Base-by-base conservation (phyloP, 1,140 invertebrate species). In the Leptinotarsa defecta region DNA sequence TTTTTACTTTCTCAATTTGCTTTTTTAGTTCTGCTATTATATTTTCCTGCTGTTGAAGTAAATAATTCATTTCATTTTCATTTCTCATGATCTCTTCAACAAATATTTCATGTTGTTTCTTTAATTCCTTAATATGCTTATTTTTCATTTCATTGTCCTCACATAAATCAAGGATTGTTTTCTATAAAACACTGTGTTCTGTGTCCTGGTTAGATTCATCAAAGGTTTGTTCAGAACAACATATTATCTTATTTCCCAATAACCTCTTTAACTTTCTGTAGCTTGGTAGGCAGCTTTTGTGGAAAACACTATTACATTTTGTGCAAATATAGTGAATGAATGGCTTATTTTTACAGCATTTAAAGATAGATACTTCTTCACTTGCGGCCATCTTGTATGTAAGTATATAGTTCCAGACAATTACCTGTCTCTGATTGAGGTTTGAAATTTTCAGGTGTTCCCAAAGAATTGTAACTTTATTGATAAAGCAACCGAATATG, bases 101-200 rank as follows among this genome's bases (percentile, higher is more conserved):
- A 64, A 64, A 64, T 64, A 64, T 13, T 64, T 64, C 22, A 24
- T 64, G 63, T 64, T 64, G 63, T 64, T 19, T 64, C 19, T 64
- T 64, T 24, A 64, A 8, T 64, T 64, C 19, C 11, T 13, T 64
- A 17, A 64, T 64, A 19, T 64, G 63, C 19, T 64, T 64, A 15
- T 64, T 64, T 64, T 64, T 64, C 13, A 3, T 64, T 19, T 64
- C 63, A 3, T 19, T 24, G 22, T 64, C 63, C 11, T 64, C 63
- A 64, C 22, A 4, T 24, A 64, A 64, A 13, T 64, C 63, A 13
- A 24, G 0, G 13, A 64, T 64, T 64, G 13, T 64, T 64, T 64
- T 64, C 63, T 64, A 13, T 24, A 64, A 19, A 64, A 64, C 19
- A 64, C 63, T 22, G 19, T 13, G 2, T 11, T 64, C 63, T 13